A percentile compares a stretch with the other conserved stretches of the same genome.
Conservation (phyloP, 2,888 invertebrate genomes). For the Archips crataeganus region DNA sequence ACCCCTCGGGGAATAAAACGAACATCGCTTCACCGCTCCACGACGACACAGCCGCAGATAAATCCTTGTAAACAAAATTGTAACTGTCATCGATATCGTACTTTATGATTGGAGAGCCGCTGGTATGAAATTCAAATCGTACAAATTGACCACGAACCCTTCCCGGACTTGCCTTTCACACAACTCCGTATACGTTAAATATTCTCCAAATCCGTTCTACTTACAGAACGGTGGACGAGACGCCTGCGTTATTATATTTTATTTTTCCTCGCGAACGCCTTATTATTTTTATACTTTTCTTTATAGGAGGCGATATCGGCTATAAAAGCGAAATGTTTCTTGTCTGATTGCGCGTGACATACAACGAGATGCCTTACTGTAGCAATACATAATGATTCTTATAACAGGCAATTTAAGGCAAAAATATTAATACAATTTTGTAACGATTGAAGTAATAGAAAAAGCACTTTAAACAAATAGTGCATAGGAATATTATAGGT, state of each 20-base stretch:
- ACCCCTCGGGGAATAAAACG: conserved; percentile 47
- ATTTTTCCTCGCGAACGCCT: conserved; percentile 72
- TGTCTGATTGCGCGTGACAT: conserved; percentile 68
- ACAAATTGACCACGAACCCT: conserved; percentile 71
- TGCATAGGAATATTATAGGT: background rate
- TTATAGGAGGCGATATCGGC: conserved; percentile 74
- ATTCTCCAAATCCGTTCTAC: conserved; percentile 66
- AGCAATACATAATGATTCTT: background rate
- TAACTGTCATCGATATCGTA: conserved; percentile 76
- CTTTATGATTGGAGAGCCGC: conserved; percentile 72
- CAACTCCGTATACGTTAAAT: conserved; percentile 33
- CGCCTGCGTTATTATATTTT: conserved; percentile 76
- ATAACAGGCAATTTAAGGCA: background rate
- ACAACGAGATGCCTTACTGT: conserved; percentile 19
- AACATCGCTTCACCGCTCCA: conserved; percentile 48
- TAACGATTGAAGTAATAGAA: background rate
- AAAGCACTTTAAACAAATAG: background rate
- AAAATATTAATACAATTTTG: background rate
- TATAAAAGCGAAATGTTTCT: conserved; percentile 77
- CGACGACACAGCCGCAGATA: conserved; percentile 58
- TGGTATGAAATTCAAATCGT: conserved; percentile 72
- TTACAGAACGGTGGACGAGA: conserved; percentile 62
- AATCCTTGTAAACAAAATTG: conserved; percentile 80
- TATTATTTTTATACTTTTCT: conserved; percentile 82
- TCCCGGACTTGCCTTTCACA: conserved; percentile 53